These are phyloP conservation scores for Ochropacha duplaris DNA, from an alignment of 2,888 invertebrate genomes.

Conservation along the genomic window DNA sequence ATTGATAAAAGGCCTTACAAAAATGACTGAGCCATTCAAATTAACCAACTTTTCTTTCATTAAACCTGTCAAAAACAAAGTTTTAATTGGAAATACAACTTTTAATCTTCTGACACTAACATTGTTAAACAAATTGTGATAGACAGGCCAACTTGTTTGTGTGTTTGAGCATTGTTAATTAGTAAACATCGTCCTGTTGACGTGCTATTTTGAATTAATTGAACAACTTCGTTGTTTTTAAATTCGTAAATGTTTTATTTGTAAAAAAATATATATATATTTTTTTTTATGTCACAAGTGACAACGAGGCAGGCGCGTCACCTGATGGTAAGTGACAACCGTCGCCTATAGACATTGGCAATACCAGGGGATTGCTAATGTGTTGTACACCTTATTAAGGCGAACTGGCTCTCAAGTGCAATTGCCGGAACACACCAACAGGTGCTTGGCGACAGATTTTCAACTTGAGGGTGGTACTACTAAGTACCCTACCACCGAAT, in stretches of 20 bases:
- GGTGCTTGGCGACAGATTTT: too few relatives aligned
- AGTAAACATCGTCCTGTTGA: constrained; percentile 1
- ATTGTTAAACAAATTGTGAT: background rate
- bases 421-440: too few relatives aligned
- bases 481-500: too few relatives aligned
- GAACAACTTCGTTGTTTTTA: background rate
- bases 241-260: background rate
- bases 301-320: too few relatives aligned
- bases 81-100: background rate
- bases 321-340: too few relatives aligned
- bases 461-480: too few relatives aligned
- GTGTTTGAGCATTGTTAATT: constrained; percentile 16
- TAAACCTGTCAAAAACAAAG: background rate
- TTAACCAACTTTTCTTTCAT: background rate
- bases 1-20: background rate
- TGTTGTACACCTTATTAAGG: too few relatives aligned
- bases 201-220: background rate
- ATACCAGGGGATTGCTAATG: too few relatives aligned
- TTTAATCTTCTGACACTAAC: background rate
- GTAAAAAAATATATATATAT: too few relatives aligned
- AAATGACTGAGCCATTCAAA: background rate
- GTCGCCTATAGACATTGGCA: too few relatives aligned
- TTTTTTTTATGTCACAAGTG: too few relatives aligned
- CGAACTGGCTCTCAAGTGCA: too few relatives aligned
- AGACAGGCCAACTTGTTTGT: background rate